Percentiles rank a stretch among this genome's conserved stretches.
These are phyloP conservation scores for Piaya cayana DNA, from an alignment of 2,113 vertebrate genomes.

Conservation along the genomic window DNA sequence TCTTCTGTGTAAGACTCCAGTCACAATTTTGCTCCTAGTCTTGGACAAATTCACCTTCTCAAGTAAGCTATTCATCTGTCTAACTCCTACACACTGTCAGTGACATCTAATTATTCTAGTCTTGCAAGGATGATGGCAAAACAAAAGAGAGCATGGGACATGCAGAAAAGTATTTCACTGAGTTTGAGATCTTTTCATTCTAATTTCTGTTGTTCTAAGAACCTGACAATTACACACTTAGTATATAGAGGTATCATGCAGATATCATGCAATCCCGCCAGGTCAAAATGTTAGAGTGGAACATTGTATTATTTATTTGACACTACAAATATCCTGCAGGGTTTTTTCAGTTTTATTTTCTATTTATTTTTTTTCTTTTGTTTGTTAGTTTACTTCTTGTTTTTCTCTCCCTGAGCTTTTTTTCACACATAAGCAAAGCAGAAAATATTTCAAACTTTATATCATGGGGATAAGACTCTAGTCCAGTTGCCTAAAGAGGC, in stretches of 20 bases:
- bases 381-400: rapidly evolving
- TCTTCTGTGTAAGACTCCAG: background rate
- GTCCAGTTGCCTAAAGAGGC: background rate
- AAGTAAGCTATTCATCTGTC: background rate
- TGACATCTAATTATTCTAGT: background rate
- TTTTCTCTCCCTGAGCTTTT: background rate
- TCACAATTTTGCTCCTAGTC: background rate
- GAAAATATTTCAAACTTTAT: background rate
- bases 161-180: background rate
- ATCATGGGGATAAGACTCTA: background rate
- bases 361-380: rapidly evolving
- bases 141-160: background rate
- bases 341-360: no score
- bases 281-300: background rate
- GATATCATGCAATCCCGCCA: background rate
- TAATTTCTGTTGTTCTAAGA: background rate
- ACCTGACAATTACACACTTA: background rate
- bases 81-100: background rate
- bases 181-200: background rate
- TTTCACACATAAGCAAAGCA: background rate
- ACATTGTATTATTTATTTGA: background rate
- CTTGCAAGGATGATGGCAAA: background rate
- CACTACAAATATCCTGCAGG: background rate
- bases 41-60: background rate
- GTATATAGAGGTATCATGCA: background rate